Base-by-base conservation (phyloP, 2,113 vertebrate species). In the Bufo bufo region DNA sequence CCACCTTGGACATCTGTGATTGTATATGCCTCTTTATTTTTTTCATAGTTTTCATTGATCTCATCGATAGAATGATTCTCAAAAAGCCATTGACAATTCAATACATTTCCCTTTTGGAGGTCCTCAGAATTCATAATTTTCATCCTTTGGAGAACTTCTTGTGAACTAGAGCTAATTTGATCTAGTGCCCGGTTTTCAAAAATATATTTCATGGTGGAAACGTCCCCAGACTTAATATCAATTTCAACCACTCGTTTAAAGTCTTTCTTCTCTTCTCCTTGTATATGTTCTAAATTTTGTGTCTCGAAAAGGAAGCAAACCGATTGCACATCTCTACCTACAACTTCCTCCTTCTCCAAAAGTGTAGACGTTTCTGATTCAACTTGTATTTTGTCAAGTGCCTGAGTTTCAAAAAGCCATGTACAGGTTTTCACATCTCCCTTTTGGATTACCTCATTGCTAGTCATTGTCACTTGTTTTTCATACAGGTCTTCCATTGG, bases 371-470 rank as follows among this genome's bases (percentile, higher is more conserved):
- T 93, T 90, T 96, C 95, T 8, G 94, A 93, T 65, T 95, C 93
- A 83, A 96, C 92, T 59, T 91, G 95, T 83, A 98, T 96, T 3
- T 93, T 85, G 88, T 98, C 97, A 47, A 98, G 95, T 17, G 96
- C 93, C 89, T 96, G 96, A 1, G 95, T 97, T 93, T 98, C 97
- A 95, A 98, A 98, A 81, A 98, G 95, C 96, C 95, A 96, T 4
- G 96, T 97, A 89, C 95, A 96, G 2, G 95, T 96, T 94, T 97
- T 97, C 20, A 98, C 96, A 85, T 98, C 96, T 77, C 97, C 97
- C 90, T 94, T 98, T 19, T 90, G 91, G 71, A 96, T 92, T 90
- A 96, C 95, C 63, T 94, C 93, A 83, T 65, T 92, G 85, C 91
- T 92, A 89, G 87, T 92, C 74, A 92, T 91, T 66, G 92, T 43